phyloP scores from a whole-genome alignment of 2,113 vertebrate species.

The Apteryx owenii region DNA sequence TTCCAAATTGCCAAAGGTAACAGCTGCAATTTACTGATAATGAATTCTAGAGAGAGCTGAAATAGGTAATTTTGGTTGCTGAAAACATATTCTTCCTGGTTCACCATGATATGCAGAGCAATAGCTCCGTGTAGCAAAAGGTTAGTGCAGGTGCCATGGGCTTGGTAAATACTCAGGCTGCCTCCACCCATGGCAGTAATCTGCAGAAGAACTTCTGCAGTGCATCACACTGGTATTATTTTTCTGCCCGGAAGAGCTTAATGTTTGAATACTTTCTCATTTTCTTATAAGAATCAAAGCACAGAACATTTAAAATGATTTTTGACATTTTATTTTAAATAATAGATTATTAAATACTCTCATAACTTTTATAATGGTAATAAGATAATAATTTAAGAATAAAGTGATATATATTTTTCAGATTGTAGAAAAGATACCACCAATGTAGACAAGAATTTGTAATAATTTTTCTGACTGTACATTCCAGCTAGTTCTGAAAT shows the following conservation, averaged over 20 bases:
- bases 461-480: neutral
- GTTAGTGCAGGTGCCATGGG: neutral
- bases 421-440: neutral
- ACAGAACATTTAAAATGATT: neutral
- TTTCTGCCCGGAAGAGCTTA: neutral
- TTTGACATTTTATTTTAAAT: neutral
- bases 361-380: neutral
- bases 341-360: neutral
- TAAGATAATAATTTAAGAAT: neutral
- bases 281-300: neutral
- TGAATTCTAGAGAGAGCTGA: neutral
- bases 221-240: neutral
- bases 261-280: neutral
- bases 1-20: neutral
- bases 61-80: neutral
- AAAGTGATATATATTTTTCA: neutral
- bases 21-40: neutral
- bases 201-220: neutral
- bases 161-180: neutral
- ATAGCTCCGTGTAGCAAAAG: neutral
- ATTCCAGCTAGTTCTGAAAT: neutral
- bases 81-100: neutral
- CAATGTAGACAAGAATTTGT: neutral
- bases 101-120: neutral
- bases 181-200: neutral